Evolutionary conservation across 2,113 vertebrate genomes (phyloP), one percentile per base, ranked within the genome.

Genomic region (Gallinago media): DNA sequence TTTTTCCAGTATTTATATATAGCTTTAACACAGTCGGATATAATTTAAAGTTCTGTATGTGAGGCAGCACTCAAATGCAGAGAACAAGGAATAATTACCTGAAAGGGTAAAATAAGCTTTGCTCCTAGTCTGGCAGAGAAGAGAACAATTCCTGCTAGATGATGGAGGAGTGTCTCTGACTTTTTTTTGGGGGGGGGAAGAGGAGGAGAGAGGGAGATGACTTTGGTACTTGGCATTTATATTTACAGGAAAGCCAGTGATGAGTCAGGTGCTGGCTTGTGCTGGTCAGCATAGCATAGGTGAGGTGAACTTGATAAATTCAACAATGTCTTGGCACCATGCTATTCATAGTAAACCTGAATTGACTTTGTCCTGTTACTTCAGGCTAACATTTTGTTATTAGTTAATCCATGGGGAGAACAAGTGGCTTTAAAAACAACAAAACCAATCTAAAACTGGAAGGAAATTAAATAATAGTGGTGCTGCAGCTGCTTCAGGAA

Each of bases 1-100:
- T 92, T 95, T 88, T 71, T 5, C 72, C 59, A 84, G 42, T 44
- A 63, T 84, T 88, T 93, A 92, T 86, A 88, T 54, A 74, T 67
- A 94, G 63, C 65, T 84, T 82, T 92, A 81, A 65, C 65, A 59
- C 40, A 56, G 68, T 92, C 72, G 63, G 79, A 85, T 42, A 58
- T 11, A 63, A 90, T 84, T 95, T 76, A 49, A 58, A 76, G 76
- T 90, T 78, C 92, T 74, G 11, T 44, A n/a, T 47, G 72, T 38
- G 32, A 86, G 76, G 65, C 93, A 92, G 49, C 34, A 87, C 59
- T 92, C 50, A 62, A 90, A 86, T 12, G 27, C 31, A n/a, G n/a
- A n/a, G n/a, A n/a, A n/a, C n/a, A n/a, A n/a, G n/a, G n/a, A n/a
- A n/a, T n/a, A n/a, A n/a, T n/a, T n/a, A n/a, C 9, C 20, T 93